Evolutionary conservation across 2,888 invertebrate species (phyloP), one percentile per base, ranked within the genome.

Genomic region (Cataglyphis rosenhaueri): DNA sequence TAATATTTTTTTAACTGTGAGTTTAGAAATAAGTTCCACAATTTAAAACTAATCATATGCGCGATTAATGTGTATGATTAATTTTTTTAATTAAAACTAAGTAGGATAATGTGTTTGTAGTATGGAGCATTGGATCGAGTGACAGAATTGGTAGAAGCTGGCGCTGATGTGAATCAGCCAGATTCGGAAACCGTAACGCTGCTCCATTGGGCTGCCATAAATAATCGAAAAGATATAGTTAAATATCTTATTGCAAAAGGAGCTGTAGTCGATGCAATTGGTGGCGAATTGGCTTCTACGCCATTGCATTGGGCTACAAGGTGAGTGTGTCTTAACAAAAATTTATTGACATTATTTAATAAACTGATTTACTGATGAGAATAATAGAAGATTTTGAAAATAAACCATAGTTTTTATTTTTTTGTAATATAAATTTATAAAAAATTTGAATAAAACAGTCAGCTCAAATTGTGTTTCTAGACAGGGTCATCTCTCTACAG

Each of bases 151-250:
- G 96, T 99, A 5, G 99, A 99, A 92, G 97, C 97, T 57, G 99
- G 99, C 1, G 97, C 97, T 95, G 98, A 99, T 95, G 98, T 99
- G 18, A 99, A 99, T 95, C 97, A 98, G 93, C 97, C 98, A 65
- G 99, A 99, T 95, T 96, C 96, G 88, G 99, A 99, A 95, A 99
- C 98, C 70, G 99, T 99, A 79, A 99, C 99, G 2, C 95, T 99
- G 73, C 95, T 99, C n/a, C 99, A 99, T 94, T 99, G 99, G 99
- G 99, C 99, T 55, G 98, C 99, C 25, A 99, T 99, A 93, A 99
- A 99, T 95, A 99, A 99, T 95, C 96, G 99, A 81, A 96, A 97
- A 88, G 98, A 99, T 91, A 98, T 99, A 90, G 98, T 99, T 82
- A 96, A 97, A 92, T 99, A 97, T 95, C 97, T 98, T 92, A 96